Conservation (phyloP, 2,888 invertebrate species). For the Neoitamus cyanurus region DNA sequence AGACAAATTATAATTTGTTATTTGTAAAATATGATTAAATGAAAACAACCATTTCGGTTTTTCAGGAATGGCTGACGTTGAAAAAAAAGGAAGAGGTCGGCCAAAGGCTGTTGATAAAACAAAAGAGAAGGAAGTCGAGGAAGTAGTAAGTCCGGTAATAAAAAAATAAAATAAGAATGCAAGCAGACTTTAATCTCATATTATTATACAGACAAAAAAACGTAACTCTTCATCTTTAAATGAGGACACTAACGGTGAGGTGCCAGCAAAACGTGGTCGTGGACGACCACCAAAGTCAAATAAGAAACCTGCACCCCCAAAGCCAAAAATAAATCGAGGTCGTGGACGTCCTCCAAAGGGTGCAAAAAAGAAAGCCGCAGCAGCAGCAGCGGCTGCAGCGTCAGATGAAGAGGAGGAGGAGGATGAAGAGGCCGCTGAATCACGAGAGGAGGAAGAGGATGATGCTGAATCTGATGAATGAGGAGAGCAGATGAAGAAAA, state of each 20-base stretch:
- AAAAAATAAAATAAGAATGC: background rate
- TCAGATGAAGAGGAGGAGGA: slow-evolving; percentile 34
- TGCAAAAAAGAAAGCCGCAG: slow-evolving; percentile 29
- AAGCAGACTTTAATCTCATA: background rate
- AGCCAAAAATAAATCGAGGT: background rate
- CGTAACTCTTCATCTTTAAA: slow-evolving; percentile 46
- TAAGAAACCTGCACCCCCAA: slow-evolving; percentile 9
- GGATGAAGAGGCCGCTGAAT: slow-evolving; percentile 21
- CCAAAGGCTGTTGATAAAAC: background rate
- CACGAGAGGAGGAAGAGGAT: slow-evolving; percentile 22
- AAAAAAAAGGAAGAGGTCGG: slow-evolving; percentile 32
- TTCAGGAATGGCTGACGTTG: slow-evolving; percentile 43
- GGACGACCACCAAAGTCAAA: slow-evolving; percentile 47
- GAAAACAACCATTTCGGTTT: too few species aligned
- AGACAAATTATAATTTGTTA: too few species aligned
- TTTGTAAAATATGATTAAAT: too few species aligned
- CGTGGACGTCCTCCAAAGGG: slow-evolving; percentile 7
- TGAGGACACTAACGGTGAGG: slow-evolving; percentile 52
- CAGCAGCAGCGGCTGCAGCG: too few species aligned
- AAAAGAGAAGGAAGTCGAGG: background rate
- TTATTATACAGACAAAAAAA: slow-evolving; percentile 15
- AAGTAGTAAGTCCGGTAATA: too few species aligned
- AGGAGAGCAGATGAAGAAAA: background rate
- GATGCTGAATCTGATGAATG: slow-evolving; percentile 46
- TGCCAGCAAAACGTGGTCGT: slow-evolving; percentile 43